Percentiles rank a stretch among this genome's conserved stretches.
These are phyloP conservation scores for Reticulitermes lucifugus DNA, from an alignment of 2,888 invertebrate genomes.

Conservation along the genomic window DNA sequence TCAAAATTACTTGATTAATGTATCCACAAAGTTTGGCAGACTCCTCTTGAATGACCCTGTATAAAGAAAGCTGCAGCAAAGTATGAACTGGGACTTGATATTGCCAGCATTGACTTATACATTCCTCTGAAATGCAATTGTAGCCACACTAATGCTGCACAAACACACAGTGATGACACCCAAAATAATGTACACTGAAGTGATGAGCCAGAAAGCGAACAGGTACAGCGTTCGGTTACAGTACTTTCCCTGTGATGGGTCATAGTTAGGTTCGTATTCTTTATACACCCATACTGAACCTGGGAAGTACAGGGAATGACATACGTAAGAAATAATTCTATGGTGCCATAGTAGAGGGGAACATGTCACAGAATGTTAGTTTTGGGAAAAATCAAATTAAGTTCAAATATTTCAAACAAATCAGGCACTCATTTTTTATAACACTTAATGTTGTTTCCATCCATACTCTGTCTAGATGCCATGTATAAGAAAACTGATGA, in stretches of 20 bases:
- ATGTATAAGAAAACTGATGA: no score
- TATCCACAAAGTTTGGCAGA: no score
- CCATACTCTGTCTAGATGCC: no score
- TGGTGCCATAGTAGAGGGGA: no score
- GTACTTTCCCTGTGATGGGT: constrained; percentile 65
- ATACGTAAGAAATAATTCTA: no score
- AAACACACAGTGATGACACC: constrained; percentile 67
- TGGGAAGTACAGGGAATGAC: constrained; percentile 56
- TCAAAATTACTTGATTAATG: no score
- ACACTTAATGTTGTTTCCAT: no score
- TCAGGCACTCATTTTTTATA: no score
- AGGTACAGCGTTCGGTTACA: constrained; percentile 76
- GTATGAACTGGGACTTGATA: not conserved
- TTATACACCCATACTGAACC: constrained; percentile 79
- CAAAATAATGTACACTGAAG: constrained; percentile 71
- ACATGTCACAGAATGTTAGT: no score
- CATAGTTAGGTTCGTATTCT: constrained; percentile 72
- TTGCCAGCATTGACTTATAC: constrained; percentile 41
- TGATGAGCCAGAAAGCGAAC: constrained; percentile 78
- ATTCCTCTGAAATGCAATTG: constrained; percentile 62
- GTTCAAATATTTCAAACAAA: no score
- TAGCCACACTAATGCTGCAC: constrained; percentile 69
- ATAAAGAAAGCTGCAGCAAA: not conserved
- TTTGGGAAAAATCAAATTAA: no score
- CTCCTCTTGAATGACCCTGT: no score